Evolutionary conservation across 1,140 invertebrate genomes (phyloP).

Genomic region (Chrysopa pallens): DNA sequence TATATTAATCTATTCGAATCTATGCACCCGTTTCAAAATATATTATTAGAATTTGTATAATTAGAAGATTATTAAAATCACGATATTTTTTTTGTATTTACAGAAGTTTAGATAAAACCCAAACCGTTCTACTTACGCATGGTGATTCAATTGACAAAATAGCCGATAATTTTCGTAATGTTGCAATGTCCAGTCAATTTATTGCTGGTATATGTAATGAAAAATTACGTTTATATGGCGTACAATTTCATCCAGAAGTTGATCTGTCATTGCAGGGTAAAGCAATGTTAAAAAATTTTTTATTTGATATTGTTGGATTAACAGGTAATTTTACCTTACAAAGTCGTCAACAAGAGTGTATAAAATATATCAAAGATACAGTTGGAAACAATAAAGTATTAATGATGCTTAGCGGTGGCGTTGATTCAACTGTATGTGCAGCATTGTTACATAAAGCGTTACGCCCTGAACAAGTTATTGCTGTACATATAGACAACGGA

Average conservation of each 20-base stretch:
- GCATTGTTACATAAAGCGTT: conserved; percentile 83
- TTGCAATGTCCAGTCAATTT: conserved; percentile 67
- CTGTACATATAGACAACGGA: conserved; percentile 96
- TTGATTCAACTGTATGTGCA: conserved; percentile 96
- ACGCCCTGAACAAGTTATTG: conserved; percentile 79
- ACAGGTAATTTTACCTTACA: conserved; percentile 78
- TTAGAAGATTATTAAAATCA: too few relatives aligned
- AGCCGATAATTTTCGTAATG: conserved; percentile 67
- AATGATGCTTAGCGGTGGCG: conserved; percentile 89
- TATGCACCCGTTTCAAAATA: too few relatives aligned
- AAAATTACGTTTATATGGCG: conserved; percentile 78
- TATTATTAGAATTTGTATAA: too few relatives aligned
- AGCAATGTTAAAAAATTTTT: conserved; percentile 85
- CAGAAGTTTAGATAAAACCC: conserved; percentile 70
- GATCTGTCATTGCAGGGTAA: conserved; percentile 86
- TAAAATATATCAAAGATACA: conserved; percentile 79
- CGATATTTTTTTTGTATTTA: conserved; percentile 17
- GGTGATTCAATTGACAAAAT: conserved; percentile 89
- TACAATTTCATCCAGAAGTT: conserved; percentile 97
- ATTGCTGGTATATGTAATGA: conserved; percentile 87
- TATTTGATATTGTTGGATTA: conserved; percentile 78
- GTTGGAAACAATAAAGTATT: conserved; percentile 87
- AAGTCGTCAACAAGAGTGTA: conserved; percentile 76
- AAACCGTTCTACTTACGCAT: conserved; percentile 88
- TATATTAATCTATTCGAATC: too few relatives aligned